Conservation (phyloP, 2,113 vertebrate genomes). For the Megalops atlanticus region DNA sequence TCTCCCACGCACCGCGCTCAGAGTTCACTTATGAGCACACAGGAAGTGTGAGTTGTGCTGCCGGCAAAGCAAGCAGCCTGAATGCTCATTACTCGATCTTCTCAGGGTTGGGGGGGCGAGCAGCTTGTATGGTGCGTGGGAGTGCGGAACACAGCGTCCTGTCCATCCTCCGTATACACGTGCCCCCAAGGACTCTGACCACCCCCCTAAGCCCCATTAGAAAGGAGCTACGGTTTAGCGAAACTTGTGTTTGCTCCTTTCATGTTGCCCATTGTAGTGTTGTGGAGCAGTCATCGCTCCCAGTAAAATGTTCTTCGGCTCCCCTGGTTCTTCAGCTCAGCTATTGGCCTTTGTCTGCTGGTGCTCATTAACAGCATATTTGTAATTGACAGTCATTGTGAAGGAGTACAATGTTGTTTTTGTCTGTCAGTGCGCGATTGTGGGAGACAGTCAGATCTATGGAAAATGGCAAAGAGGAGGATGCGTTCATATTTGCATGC, state of each 20-base stretch:
- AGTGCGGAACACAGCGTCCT: neutral
- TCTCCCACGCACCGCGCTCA: neutral
- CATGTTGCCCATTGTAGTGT: neutral
- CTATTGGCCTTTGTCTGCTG: neutral
- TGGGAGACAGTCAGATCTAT: neutral
- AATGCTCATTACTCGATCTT: neutral
- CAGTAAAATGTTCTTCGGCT: neutral
- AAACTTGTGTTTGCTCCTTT: neutral
- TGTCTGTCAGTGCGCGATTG: neutral
- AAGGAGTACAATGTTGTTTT: neutral
- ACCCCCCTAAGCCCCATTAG: no score
- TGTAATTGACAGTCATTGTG: neutral
- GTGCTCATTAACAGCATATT: conserved; percentile 2
- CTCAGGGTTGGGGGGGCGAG: neutral
- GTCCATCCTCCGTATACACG: neutral
- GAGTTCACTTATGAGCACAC: conserved; percentile 3
- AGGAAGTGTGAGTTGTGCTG: neutral
- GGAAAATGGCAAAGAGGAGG: no score
- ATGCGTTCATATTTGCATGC: neutral
- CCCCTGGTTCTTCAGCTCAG: neutral
- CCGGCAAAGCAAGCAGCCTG: neutral
- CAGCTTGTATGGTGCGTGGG: neutral
- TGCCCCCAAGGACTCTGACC: neutral
- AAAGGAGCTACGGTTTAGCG: neutral
- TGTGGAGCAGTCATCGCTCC: neutral